These are phyloP conservation scores for Oncorhynchus masou DNA, from an alignment of 2,113 vertebrate genomes.

Conservation along the genomic window DNA sequence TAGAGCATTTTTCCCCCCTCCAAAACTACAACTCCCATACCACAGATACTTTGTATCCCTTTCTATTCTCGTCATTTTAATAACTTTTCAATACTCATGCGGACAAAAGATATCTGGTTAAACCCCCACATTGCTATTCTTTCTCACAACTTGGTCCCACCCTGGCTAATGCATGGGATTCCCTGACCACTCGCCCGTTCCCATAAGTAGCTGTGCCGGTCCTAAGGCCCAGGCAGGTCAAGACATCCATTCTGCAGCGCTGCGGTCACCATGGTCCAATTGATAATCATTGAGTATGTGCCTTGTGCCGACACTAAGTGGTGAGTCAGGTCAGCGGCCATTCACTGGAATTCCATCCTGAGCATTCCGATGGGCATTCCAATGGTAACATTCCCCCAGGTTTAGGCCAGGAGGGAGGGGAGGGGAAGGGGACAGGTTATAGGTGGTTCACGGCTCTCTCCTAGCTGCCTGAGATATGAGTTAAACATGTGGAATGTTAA, in stretches of 20 bases:
- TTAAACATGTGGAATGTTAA: conserved; percentile 76
- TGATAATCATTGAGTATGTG: conserved; percentile 65
- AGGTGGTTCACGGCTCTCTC: conserved; percentile 39
- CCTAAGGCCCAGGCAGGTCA: conserved; percentile 53
- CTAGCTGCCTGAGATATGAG: conserved; percentile 67
- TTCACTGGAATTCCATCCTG: conserved; percentile 66
- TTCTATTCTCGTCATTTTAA: too few species aligned
- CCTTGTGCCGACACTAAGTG: conserved; percentile 62
- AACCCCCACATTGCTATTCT: conserved; percentile 1
- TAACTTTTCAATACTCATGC: too few species aligned
- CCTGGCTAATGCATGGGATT: conserved; percentile 12
- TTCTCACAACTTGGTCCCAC: conserved; percentile 25
- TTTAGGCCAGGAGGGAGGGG: conserved; percentile 52
- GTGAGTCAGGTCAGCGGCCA: conserved; percentile 69
- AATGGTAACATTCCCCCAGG: conserved; percentile 54
- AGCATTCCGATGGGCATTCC: conserved; percentile 74
- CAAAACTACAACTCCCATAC: too few species aligned
- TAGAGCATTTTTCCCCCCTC: too few species aligned
- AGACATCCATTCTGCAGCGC: conserved; percentile 51
- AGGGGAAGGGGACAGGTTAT: conserved; percentile 47
- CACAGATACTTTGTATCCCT: too few species aligned
- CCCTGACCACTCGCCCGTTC: conserved; percentile 41
- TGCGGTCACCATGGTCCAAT: conserved; percentile 63
- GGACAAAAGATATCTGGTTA: conserved; percentile 15
- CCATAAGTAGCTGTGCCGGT: conserved; percentile 47